Evolutionary conservation across 2,888 invertebrate species (phyloP).

Genomic region (Cantharis rufa): DNA sequence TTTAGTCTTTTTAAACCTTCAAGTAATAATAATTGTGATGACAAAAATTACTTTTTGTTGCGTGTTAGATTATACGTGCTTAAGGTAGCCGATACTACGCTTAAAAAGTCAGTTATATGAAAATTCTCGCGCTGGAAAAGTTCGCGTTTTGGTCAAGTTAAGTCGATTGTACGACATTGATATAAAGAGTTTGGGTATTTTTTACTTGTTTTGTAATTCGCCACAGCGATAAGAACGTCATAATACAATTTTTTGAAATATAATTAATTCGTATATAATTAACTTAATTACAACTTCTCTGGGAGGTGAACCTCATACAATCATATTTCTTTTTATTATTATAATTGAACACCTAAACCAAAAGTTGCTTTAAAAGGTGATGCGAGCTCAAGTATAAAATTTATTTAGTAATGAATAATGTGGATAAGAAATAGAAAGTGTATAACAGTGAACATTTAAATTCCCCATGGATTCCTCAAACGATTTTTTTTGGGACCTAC

Average conservation of each 20-base stretch:
- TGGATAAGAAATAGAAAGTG: not conserved
- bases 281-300: not conserved
- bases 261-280: not conserved
- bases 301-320: not conserved
- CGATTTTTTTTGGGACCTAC: constrained; percentile 15
- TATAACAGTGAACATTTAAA: not conserved
- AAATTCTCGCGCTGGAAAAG: not conserved
- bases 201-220: not conserved
- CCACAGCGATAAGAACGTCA: not conserved
- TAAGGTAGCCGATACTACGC: not conserved
- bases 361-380: not conserved
- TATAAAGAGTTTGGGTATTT: not conserved
- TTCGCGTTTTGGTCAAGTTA: not conserved
- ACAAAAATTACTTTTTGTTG: not conserved
- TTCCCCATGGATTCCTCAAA: constrained; percentile 13
- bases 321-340: not conserved
- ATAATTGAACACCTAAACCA: not conserved
- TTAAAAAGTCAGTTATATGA: not conserved
- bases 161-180: not conserved
- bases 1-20: not conserved
- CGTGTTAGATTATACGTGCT: not conserved
- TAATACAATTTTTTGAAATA: not conserved
- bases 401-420: not conserved
- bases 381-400: too few species aligned
- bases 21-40: not conserved